Conservation (phyloP, 2,888 invertebrate genomes). For the Odiellus spinosus region DNA sequence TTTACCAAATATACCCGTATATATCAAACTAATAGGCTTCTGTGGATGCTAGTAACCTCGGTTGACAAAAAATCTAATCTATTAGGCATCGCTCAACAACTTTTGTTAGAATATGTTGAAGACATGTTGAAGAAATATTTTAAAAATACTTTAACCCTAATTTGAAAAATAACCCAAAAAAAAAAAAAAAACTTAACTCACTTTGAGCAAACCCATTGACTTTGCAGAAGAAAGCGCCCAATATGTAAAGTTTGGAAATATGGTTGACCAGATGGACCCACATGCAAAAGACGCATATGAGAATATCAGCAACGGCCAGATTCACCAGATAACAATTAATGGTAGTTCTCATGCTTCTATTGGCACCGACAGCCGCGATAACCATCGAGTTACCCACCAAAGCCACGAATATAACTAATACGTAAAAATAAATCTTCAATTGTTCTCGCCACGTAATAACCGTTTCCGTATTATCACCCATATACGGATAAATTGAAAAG, state of each 20-base stretch:
- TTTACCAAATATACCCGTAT: no score
- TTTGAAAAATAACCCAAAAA: no score
- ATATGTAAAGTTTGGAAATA: conserved; percentile 11
- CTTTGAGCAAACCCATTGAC: not conserved
- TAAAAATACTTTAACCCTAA: no score
- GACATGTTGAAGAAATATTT: no score
- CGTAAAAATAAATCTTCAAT: conserved; percentile 20
- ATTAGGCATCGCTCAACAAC: no score
- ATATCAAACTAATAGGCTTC: no score
- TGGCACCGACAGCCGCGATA: conserved; percentile 21
- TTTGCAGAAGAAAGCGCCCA: not conserved
- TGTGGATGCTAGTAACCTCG: no score
- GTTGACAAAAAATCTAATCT: no score
- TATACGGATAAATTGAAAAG: not conserved
- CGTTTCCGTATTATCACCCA: no score
- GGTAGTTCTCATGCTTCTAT: conserved; percentile 21
- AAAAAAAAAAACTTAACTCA: not conserved
- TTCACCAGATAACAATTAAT: conserved; percentile 25
- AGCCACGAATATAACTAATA: conserved; percentile 21
- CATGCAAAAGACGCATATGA: conserved; percentile 24
- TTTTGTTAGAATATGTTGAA: no score
- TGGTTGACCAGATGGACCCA: conserved; percentile 24
- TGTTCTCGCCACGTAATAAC: conserved; percentile 5
- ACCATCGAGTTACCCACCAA: conserved; percentile 23
- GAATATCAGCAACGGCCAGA: conserved; percentile 23